Conservation (phyloP, 2,888 invertebrate genomes). For the Branchipolynoe longqiensis region DNA sequence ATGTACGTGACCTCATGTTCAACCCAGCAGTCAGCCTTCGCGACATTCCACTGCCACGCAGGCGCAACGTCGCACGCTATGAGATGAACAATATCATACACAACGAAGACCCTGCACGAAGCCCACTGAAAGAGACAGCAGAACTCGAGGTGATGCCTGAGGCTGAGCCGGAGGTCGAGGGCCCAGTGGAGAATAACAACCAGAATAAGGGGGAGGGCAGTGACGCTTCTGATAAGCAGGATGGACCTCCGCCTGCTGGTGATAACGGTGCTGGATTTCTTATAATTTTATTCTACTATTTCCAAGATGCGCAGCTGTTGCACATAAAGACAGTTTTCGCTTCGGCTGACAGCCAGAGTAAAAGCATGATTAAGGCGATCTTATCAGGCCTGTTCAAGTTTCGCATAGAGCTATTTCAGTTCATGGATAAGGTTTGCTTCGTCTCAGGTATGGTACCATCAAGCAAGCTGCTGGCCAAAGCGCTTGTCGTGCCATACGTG, state of each 20-base stretch:
- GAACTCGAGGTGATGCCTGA: constrained; percentile 15
- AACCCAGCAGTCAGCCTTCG: constrained; percentile 56
- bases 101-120: constrained; percentile 40
- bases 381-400: constrained; percentile 66
- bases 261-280: constrained; percentile 68
- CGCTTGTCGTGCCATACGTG: constrained; percentile 64
- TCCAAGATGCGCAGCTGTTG: constrained; percentile 67
- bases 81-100: constrained; percentile 30
- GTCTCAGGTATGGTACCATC: constrained; percentile 61
- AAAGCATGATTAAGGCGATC: constrained; percentile 59
- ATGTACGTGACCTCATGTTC: constrained; percentile 68
- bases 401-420: constrained; percentile 64
- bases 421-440: constrained; percentile 66
- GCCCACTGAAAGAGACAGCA: constrained; percentile 28
- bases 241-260: constrained; percentile 43
- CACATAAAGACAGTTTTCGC: constrained; percentile 62
- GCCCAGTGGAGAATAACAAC: constrained; percentile 41
- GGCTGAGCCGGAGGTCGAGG: constrained; percentile 18
- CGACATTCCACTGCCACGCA: constrained; percentile 44
- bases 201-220: constrained; percentile 2
- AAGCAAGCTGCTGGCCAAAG: constrained; percentile 63
- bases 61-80: not conserved
- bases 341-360: constrained; percentile 48
- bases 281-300: constrained; percentile 69
- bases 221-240: not conserved